Evolutionary conservation across 2,113 vertebrate species (phyloP).

Genomic region (Corythaixoides concolor): DNA sequence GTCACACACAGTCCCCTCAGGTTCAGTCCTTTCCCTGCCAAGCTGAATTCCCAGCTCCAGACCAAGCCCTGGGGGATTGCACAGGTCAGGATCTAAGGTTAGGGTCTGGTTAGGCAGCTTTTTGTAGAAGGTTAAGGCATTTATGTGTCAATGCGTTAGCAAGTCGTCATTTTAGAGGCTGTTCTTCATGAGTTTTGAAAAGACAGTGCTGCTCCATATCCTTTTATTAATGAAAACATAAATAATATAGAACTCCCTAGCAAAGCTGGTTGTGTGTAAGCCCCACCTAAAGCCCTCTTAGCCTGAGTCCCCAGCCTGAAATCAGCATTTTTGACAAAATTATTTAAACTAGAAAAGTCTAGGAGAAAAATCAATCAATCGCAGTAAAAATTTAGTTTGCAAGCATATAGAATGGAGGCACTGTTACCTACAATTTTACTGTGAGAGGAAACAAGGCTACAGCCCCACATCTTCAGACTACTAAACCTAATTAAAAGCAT

Average conservation of each 20-base stretch:
- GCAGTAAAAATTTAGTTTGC: background rate
- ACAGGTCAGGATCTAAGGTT: background rate
- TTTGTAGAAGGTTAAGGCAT: background rate
- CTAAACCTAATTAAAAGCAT: background rate
- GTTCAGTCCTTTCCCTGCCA: background rate
- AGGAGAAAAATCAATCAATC: background rate
- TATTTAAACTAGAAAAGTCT: background rate
- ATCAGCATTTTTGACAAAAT: background rate
- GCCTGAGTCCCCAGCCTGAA: background rate
- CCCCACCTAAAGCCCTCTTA: background rate
- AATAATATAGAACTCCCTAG: too few relatives aligned
- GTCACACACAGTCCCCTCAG: accelerated
- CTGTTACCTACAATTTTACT: background rate
- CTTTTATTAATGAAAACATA: too few relatives aligned
- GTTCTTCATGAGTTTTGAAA: background rate
- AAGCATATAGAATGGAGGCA: background rate
- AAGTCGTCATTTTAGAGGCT: background rate
- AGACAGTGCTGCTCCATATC: background rate
- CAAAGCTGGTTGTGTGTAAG: background rate
- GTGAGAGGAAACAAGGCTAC: background rate
- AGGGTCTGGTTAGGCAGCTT: background rate
- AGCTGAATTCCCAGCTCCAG: background rate
- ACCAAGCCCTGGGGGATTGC: background rate
- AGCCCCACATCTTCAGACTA: background rate
- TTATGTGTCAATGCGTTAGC: background rate